Evolutionary conservation across 2,797 vertebrate genomes (phyloP).

Genomic region (Phalloptychus januarius): DNA sequence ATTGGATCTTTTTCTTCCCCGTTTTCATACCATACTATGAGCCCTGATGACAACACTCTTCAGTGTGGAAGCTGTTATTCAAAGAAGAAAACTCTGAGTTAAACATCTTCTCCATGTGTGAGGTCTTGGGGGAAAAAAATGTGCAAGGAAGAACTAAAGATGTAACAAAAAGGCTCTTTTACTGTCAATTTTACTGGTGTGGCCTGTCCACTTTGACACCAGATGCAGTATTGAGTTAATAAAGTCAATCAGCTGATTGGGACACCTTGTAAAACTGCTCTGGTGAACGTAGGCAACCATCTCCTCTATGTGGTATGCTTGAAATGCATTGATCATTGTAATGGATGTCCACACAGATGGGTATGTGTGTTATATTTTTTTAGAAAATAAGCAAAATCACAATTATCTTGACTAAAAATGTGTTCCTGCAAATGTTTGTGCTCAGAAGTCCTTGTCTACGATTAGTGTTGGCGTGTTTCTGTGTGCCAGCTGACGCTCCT

Average conservation of each 20-base stretch:
- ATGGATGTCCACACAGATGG: background rate
- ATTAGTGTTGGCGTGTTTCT: background rate
- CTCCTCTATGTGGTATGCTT: background rate
- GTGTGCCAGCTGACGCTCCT: background rate
- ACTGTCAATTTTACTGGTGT: background rate
- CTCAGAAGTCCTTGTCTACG: background rate
- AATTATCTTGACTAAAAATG: too few relatives aligned
- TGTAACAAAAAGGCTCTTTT: background rate
- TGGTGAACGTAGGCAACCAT: background rate
- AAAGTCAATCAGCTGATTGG: background rate
- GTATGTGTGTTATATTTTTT: too few relatives aligned
- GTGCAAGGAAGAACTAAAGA: background rate
- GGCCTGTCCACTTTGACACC: background rate
- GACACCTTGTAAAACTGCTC: background rate
- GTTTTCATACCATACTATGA: background rate
- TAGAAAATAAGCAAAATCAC: background rate
- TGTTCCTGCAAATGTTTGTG: background rate
- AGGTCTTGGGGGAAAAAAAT: background rate
- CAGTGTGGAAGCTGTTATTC: background rate
- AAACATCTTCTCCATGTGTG: background rate
- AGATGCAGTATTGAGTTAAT: background rate
- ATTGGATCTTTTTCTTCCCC: background rate
- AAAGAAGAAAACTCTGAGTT: background rate
- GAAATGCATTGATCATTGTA: background rate
- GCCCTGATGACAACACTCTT: background rate